These are phyloP conservation scores for Mus caroli DNA, from an alignment of 2,797 vertebrate species.

Conservation along the genomic window DNA sequence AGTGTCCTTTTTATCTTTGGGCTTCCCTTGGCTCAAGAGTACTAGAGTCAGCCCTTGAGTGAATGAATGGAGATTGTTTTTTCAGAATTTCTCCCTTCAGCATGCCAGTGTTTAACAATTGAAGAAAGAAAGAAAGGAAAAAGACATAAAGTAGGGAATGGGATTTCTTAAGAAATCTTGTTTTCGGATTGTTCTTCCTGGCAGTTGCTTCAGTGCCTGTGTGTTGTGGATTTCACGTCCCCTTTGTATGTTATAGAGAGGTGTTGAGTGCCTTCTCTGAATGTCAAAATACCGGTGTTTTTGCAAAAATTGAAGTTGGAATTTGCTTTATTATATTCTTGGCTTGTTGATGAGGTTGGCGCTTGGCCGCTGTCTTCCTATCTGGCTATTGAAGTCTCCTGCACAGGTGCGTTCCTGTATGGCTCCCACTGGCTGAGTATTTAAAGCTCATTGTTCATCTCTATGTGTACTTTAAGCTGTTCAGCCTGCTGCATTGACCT, in stretches of 20 bases:
- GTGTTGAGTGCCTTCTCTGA: neutral
- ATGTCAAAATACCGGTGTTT: neutral
- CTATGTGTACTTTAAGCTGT: neutral
- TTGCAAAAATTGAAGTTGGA: conserved; percentile 69
- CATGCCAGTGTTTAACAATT: conserved; percentile 69
- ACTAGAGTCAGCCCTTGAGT: conserved; percentile 60
- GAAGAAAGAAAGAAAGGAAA: conserved; percentile 33
- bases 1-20: conserved; percentile 52
- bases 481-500: conserved; percentile 5
- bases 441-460: neutral
- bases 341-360: conserved; percentile 46
- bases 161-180: conserved; percentile 40
- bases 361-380: neutral
- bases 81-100: conserved; percentile 61
- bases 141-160: neutral
- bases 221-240: neutral
- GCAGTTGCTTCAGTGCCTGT: neutral
- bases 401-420: conserved; percentile 43
- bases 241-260: conserved; percentile 45
- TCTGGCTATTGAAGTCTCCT: conserved; percentile 55
- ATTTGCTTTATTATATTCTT: conserved; percentile 46
- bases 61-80: conserved; percentile 67
- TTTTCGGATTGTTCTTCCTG: conserved; percentile 66
- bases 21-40: conserved; percentile 56
- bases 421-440: conserved; percentile 48